A percentile compares a stretch with the other conserved stretches of the same genome.
These are phyloP conservation scores for Brevimyrus niger DNA, from an alignment of 2,113 vertebrate genomes.

Conservation along the genomic window DNA sequence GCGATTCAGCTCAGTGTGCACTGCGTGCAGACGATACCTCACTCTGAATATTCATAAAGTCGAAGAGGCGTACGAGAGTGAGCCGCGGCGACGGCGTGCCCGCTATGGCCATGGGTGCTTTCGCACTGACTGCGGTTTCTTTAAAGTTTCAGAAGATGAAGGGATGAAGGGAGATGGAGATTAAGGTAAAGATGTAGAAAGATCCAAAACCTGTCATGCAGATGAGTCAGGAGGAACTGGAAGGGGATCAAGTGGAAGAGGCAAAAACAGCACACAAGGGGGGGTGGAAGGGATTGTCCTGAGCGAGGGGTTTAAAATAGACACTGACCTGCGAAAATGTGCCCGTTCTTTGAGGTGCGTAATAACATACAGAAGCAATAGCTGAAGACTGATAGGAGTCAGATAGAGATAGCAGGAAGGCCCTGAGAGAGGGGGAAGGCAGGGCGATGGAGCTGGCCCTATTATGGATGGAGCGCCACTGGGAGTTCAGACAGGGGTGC, in stretches of 20 bases:
- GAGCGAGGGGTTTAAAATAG: neutral
- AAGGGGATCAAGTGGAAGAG: neutral
- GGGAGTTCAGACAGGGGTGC: neutral
- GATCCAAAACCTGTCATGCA: neutral
- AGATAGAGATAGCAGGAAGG: neutral
- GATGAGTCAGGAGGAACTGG: neutral
- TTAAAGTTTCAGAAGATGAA: neutral
- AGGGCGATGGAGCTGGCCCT: neutral
- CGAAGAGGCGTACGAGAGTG: neutral
- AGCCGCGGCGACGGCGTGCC: neutral
- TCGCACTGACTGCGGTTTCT: neutral
- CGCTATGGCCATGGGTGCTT: neutral
- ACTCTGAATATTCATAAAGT: neutral
- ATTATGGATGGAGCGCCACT: neutral
- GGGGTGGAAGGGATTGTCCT: neutral
- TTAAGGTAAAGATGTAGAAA: neutral
- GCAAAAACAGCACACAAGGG: neutral
- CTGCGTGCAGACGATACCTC: neutral
- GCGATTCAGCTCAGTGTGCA: neutral
- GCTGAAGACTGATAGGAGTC: neutral
- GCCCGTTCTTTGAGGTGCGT: neutral
- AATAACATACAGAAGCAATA: constrained; percentile 13
- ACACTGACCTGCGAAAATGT: neutral
- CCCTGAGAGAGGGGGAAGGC: neutral
- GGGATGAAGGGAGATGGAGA: neutral